Conservation (phyloP, 2,888 invertebrate species). For the Ashinkailepas kermadecensis region DNA sequence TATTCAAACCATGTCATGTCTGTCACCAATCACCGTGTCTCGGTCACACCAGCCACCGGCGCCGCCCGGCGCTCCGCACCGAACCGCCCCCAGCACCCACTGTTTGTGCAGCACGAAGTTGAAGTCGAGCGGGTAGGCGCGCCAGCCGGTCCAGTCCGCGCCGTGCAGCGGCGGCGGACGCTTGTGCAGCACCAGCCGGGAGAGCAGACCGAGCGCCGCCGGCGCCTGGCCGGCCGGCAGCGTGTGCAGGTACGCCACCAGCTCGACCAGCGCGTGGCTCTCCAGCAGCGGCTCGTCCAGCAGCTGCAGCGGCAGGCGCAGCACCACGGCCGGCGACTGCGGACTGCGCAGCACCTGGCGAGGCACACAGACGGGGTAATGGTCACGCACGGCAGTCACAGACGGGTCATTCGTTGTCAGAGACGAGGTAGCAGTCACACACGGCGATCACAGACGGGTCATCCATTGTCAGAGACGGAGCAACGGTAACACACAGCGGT, state of each 20-base stretch:
- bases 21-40: too few relatives aligned
- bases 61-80: too few relatives aligned
- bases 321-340: conserved; percentile 49
- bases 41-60: too few relatives aligned
- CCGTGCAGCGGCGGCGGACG: conserved; percentile 56
- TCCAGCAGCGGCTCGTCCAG: conserved; percentile 40
- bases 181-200: conserved; percentile 59
- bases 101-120: conserved; percentile 28
- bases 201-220: conserved; percentile 53
- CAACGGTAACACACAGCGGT: too few relatives aligned
- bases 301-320: conserved; percentile 59
- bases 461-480: too few relatives aligned
- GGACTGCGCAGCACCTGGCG: conserved; percentile 48
- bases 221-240: background rate
- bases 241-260: conserved; percentile 36
- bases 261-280: conserved; percentile 40
- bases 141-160: conserved; percentile 55
- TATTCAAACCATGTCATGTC: too few relatives aligned
- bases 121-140: conserved; percentile 55
- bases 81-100: background rate
- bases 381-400: too few relatives aligned
- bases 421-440: too few relatives aligned
- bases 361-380: background rate
- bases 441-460: too few relatives aligned
- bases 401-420: too few relatives aligned